These are phyloP conservation scores for Hippocampus abdominalis DNA, from an alignment of 2,113 vertebrate species.

Conservation along the genomic window DNA sequence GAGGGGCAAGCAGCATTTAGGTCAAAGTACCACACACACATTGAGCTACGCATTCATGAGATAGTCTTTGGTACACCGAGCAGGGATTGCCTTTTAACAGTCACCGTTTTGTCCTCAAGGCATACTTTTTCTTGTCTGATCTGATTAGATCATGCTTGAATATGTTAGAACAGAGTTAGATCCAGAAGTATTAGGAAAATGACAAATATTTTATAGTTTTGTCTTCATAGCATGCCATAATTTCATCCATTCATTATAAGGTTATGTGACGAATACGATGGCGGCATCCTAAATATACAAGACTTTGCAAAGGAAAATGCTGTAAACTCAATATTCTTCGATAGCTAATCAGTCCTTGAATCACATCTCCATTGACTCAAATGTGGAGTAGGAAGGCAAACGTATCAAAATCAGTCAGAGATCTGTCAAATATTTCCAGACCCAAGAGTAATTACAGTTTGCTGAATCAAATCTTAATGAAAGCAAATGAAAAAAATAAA, in stretches of 20 bases:
- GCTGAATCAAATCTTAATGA: not conserved
- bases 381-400: not conserved
- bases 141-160: not conserved
- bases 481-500: not conserved
- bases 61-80: not conserved
- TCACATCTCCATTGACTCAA: not conserved
- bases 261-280: not conserved
- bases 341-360: not conserved
- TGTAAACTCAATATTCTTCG: no score
- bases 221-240: no score
- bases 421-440: not conserved
- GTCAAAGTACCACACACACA: not conserved
- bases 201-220: no score
- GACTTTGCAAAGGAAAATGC: no score
- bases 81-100: not conserved
- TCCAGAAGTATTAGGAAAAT: no score
- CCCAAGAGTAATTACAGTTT: not conserved
- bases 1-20: constrained; percentile 12
- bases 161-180: no score
- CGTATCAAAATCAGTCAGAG: not conserved
- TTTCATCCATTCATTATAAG: not conserved
- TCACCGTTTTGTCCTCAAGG: not conserved
- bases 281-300: not conserved
- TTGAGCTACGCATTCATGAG: not conserved
- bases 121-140: not conserved